Percentiles rank a stretch among this genome's conserved stretches.
Conservation (phyloP, 2,113 vertebrate species). For the Agapornis roseicollis region DNA sequence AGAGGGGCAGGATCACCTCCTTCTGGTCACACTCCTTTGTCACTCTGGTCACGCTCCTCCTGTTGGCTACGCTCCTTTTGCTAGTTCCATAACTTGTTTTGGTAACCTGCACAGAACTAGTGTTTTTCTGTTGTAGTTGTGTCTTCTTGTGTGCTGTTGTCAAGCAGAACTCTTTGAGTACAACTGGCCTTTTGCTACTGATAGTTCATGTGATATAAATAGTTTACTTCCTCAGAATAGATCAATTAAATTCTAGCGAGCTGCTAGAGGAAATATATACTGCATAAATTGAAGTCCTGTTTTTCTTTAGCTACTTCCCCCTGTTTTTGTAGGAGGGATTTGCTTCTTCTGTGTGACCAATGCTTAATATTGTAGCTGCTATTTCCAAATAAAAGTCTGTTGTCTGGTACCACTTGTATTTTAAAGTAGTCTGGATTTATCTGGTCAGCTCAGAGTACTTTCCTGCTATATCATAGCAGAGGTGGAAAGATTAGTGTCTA, state of each 20-base stretch:
- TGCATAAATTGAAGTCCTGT: background rate
- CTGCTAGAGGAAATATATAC: background rate
- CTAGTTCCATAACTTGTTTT: background rate
- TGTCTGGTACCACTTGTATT: background rate
- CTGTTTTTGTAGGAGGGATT: background rate
- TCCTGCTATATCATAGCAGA: background rate
- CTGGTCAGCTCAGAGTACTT: background rate
- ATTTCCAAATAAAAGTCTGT: background rate
- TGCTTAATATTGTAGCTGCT: background rate
- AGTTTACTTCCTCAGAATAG: background rate
- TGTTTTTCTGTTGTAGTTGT: background rate
- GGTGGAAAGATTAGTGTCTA: background rate
- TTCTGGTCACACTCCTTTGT: no score
- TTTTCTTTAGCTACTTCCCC: background rate
- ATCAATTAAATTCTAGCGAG: background rate
- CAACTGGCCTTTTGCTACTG: background rate
- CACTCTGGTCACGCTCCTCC: no score
- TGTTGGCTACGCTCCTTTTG: no score
- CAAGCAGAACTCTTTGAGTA: background rate
- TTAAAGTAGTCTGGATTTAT: background rate
- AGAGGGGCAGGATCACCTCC: no score
- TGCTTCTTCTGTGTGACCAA: background rate
- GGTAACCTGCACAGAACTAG: background rate
- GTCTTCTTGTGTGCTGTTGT: background rate
- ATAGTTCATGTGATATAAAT: background rate